Percentiles rank a stretch among this genome's conserved stretches.
Evolutionary conservation across 2,113 vertebrate genomes (phyloP).

Genomic region (Dasyprocta punctata): DNA sequence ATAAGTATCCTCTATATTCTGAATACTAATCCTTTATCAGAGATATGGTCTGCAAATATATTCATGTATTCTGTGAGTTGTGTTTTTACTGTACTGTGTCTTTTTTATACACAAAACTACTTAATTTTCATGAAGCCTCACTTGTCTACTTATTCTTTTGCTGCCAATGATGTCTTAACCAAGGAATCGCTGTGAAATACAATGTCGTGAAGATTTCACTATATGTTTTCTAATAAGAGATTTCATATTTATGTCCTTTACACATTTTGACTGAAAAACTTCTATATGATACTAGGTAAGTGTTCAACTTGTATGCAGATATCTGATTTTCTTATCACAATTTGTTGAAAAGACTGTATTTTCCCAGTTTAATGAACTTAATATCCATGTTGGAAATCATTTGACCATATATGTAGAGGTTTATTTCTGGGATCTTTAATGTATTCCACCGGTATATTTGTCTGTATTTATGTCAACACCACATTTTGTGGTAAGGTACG

Average conservation of each 20-base stretch:
- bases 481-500: background rate
- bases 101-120: background rate
- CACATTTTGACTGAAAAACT: background rate
- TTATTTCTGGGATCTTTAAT: background rate
- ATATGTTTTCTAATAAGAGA: background rate
- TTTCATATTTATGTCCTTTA: background rate
- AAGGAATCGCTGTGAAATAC: background rate
- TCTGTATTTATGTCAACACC: background rate
- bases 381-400: background rate
- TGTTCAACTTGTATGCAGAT: background rate
- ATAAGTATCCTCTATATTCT: background rate
- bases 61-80: background rate
- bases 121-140: background rate
- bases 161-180: background rate
- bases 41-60: background rate
- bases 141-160: background rate
- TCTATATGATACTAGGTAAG: background rate
- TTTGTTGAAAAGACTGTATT: background rate
- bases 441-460: background rate
- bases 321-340: background rate
- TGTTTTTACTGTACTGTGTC: background rate
- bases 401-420: background rate
- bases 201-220: background rate
- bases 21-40: background rate
- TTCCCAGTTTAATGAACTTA: background rate